These are phyloP conservation scores for Drosophila atroscutellata DNA, from an alignment of 2,888 invertebrate genomes.

Conservation along the genomic window DNA sequence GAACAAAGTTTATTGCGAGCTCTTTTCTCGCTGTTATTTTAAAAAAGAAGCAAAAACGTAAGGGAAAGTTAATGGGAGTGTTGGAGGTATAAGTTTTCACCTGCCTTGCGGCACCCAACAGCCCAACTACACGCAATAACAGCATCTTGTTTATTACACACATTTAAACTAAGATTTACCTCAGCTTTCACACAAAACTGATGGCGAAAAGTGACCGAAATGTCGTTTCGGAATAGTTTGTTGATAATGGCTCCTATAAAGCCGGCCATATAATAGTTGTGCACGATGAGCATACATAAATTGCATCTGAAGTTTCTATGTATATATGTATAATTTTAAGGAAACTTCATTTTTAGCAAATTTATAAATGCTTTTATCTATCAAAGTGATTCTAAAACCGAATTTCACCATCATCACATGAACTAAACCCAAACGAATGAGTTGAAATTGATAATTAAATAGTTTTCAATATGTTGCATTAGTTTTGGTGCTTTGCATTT, in stretches of 20 bases:
- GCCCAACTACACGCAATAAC: slow-evolving; percentile 61
- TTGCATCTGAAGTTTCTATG: neutral
- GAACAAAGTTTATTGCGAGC: slow-evolving; percentile 58
- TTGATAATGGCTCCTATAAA: slow-evolving; percentile 21
- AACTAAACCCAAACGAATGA: neutral
- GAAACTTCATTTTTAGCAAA: neutral
- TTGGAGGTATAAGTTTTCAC: slow-evolving; percentile 42
- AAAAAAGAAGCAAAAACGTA: slow-evolving; percentile 3
- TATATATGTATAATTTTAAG: neutral
- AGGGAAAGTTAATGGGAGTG: slow-evolving; percentile 47
- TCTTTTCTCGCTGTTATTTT: slow-evolving; percentile 37
- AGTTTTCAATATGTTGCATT: neutral
- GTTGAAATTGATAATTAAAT: slow-evolving; percentile 10
- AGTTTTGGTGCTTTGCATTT: slow-evolving; percentile 6
- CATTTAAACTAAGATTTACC: slow-evolving; percentile 31
- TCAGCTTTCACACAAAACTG: slow-evolving; percentile 12
- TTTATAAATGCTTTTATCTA: neutral
- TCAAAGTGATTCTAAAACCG: neutral
- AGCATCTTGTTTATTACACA: slow-evolving; percentile 38
- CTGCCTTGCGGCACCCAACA: slow-evolving; percentile 23
- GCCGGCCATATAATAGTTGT: neutral
- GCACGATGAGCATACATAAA: neutral
- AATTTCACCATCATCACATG: neutral
- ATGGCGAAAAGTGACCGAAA: slow-evolving; percentile 32
- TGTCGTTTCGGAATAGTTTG: slow-evolving; percentile 28